A percentile compares a stretch with the other conserved stretches of the same genome.
Evolutionary conservation across 2,113 vertebrate species (phyloP).

Genomic region (Monarcha castaneiventris): DNA sequence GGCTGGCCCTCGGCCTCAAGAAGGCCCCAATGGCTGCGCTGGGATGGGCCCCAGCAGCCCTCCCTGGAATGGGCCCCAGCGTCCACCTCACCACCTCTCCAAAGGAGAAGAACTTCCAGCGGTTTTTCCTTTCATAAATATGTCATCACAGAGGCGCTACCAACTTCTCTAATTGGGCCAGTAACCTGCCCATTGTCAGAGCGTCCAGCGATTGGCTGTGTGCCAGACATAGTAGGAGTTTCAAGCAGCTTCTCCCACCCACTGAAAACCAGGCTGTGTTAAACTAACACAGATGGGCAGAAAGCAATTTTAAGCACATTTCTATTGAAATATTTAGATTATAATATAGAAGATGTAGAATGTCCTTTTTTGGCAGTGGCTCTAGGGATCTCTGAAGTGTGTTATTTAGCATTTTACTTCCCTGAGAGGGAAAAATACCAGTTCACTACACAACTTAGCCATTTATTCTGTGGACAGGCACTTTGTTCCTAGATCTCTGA

Average conservation of each 20-base stretch:
- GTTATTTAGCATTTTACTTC: neutral
- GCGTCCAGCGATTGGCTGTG: neutral
- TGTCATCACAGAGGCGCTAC: neutral
- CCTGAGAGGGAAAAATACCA: neutral
- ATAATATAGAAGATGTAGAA: neutral
- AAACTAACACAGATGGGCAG: neutral
- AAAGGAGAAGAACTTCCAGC: no score
- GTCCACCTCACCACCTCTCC: rapidly evolving
- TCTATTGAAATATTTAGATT: neutral
- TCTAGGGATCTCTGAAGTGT: neutral
- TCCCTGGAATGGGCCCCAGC: no score
- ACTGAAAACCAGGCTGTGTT: neutral
- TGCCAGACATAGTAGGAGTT: neutral
- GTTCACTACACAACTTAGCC: neutral
- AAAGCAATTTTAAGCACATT: neutral
- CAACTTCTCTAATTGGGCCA: neutral
- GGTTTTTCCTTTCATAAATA: neutral
- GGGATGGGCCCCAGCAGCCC: no score
- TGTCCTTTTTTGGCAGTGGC: neutral
- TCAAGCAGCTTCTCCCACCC: neutral
- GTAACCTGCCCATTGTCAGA: neutral
- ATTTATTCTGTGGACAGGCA: neutral
- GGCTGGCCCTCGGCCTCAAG: no score
- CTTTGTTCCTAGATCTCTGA: neutral
- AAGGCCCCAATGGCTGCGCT: rapidly evolving